Conservation (phyloP, 2,888 invertebrate genomes). For the Serripes groenlandicus region DNA sequence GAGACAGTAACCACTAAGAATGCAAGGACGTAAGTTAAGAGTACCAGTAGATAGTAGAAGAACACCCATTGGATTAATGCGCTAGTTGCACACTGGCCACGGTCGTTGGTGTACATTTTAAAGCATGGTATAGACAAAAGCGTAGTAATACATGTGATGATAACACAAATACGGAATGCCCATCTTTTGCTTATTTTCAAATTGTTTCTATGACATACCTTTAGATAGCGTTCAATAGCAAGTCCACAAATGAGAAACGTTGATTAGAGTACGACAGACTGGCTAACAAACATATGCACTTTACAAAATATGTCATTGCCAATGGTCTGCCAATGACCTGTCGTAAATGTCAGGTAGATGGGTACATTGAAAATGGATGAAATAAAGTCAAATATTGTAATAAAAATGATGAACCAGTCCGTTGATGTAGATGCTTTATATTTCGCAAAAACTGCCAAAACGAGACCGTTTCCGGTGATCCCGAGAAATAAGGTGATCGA, state of each 20-base stretch:
- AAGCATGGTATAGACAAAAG: slow-evolving; percentile 51
- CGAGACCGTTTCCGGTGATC: slow-evolving; percentile 41
- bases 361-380: slow-evolving; percentile 53
- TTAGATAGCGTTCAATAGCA: slow-evolving; percentile 56
- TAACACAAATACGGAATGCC: slow-evolving; percentile 34
- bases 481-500: slow-evolving; percentile 39
- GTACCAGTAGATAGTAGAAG: slow-evolving; percentile 37
- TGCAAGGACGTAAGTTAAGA: slow-evolving; percentile 34
- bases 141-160: slow-evolving; percentile 17
- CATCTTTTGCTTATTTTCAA: slow-evolving; percentile 6
- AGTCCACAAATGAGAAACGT: slow-evolving; percentile 53
- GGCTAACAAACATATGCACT: slow-evolving; percentile 58
- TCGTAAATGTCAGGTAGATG: slow-evolving; percentile 57
- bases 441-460: slow-evolving; percentile 46
- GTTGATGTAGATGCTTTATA: slow-evolving; percentile 38
- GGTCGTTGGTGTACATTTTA: slow-evolving; percentile 34
- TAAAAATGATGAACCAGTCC: slow-evolving; percentile 62
- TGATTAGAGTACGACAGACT: slow-evolving; percentile 48
- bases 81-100: slow-evolving; percentile 17
- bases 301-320: slow-evolving; percentile 53
- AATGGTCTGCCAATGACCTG: slow-evolving; percentile 38
- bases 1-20: slow-evolving; percentile 29
- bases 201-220: slow-evolving; percentile 29
- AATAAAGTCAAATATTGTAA: slow-evolving; percentile 49
- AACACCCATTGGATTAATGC: slow-evolving; percentile 9